A percentile compares a stretch with the other conserved stretches of the same genome.
Conservation (phyloP, 2,888 invertebrate genomes). For the Ischnura elegans region DNA sequence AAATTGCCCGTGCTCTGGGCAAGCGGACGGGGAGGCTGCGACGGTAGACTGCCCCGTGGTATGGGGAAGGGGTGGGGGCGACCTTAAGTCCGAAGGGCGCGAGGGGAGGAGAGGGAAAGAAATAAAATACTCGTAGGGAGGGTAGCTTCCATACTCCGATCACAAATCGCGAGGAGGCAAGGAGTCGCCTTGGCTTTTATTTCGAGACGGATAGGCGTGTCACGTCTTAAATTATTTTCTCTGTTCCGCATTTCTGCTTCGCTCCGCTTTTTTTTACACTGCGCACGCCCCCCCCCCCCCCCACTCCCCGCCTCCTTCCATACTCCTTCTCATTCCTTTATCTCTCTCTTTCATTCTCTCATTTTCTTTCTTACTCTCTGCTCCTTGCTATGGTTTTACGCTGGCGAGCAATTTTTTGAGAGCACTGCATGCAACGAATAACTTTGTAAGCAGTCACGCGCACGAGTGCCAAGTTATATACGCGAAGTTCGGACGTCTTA, state of each 20-base stretch:
- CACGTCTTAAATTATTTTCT: constrained; percentile 61
- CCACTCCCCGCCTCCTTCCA: background rate
- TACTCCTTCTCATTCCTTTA: background rate
- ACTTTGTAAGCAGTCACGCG: too few relatives aligned
- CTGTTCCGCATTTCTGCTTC: constrained; percentile 54
- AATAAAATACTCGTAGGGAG: background rate
- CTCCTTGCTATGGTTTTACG: constrained; percentile 3
- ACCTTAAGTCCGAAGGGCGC: background rate
- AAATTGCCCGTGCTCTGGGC: constrained; percentile 59
- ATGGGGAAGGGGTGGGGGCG: background rate
- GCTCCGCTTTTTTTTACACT: background rate
- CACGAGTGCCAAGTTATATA: too few relatives aligned
- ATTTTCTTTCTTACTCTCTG: background rate
- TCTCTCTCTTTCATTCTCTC: background rate
- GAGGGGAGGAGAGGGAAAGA: background rate
- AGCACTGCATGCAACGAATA: too few relatives aligned
- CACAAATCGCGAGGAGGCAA: constrained; percentile 52
- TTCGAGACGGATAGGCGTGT: constrained; percentile 62
- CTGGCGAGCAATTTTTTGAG: too few relatives aligned
- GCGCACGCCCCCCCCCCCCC: background rate
- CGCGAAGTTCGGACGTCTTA: too few relatives aligned
- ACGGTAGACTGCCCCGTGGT: too few relatives aligned
- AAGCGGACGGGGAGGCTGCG: background rate
- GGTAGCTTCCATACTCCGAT: constrained; percentile 37
- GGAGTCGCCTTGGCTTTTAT: constrained; percentile 63